Evolutionary conservation across 2,113 vertebrate species (phyloP).

Genomic region (Isurus oxyrinchus): DNA sequence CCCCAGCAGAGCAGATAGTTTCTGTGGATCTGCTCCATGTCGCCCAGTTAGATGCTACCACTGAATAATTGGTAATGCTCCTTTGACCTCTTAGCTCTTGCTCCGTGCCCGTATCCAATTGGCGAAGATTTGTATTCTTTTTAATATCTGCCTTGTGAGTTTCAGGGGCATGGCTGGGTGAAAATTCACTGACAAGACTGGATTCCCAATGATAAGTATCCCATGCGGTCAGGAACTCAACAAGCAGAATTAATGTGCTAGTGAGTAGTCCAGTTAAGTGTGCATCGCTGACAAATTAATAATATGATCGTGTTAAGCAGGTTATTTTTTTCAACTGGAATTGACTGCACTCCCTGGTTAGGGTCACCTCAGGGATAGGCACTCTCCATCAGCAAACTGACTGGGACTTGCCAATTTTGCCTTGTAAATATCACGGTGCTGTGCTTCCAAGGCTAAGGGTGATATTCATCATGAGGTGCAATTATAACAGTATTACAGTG

Average conservation of each 20-base stretch:
- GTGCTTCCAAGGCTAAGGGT: background rate
- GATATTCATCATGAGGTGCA: constrained; percentile 11
- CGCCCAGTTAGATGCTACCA: background rate
- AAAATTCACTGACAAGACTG: background rate
- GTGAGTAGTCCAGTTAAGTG: constrained; percentile 27
- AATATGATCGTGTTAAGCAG: background rate
- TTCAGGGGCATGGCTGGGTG: background rate
- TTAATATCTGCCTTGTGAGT: constrained; percentile 8
- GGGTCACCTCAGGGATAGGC: constrained; percentile 18
- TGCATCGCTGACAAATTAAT: background rate
- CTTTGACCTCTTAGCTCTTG: background rate
- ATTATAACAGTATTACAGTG: constrained; percentile 28
- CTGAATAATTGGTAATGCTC: background rate
- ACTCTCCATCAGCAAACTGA: background rate
- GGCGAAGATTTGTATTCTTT: constrained; percentile 17
- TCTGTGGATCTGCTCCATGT: background rate
- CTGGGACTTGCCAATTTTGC: background rate
- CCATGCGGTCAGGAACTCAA: background rate
- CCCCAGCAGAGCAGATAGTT: background rate
- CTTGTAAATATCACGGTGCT: constrained; percentile 13
- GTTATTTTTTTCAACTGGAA: constrained; percentile 14
- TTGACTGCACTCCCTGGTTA: background rate
- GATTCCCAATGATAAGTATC: background rate
- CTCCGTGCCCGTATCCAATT: background rate
- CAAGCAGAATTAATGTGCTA: background rate